Conservation (phyloP, 2,113 vertebrate species). For the Dipodomys stephensi region DNA sequence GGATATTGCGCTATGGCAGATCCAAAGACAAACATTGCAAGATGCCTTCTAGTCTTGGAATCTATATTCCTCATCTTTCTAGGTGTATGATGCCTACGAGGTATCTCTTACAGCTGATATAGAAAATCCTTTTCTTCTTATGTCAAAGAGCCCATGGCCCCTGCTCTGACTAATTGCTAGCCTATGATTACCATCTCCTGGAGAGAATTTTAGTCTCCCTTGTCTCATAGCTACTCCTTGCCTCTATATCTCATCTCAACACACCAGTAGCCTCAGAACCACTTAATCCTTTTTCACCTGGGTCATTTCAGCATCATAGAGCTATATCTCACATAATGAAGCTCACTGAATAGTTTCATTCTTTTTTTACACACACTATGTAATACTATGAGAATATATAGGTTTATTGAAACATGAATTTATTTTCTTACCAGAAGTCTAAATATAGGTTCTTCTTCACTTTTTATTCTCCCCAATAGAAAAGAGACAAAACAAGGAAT, state of each 20-base stretch:
- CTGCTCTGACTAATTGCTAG: neutral
- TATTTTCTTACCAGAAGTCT: neutral
- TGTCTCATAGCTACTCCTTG: neutral
- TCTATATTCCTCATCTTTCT: neutral
- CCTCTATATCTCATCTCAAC: neutral
- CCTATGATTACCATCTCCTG: neutral
- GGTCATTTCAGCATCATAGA: neutral
- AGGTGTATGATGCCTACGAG: neutral
- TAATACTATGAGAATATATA: conserved; percentile 11
- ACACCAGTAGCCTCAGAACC: neutral
- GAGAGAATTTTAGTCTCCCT: neutral
- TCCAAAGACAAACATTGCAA: conserved; percentile 1
- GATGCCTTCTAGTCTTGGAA: neutral
- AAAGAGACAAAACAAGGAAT: neutral
- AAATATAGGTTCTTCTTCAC: conserved; percentile 9
- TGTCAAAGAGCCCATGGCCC: neutral
- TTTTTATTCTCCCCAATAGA: conserved; percentile 36
- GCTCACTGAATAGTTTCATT: neutral
- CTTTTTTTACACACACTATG: neutral
- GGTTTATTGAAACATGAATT: conserved; percentile 19
- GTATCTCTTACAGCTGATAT: neutral
- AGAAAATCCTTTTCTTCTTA: too few relatives aligned
- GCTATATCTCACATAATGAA: neutral
- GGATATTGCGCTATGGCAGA: neutral
- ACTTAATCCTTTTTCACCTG: neutral